These are phyloP conservation scores for Tonatia bakeri DNA, from an alignment of 2,113 vertebrate genomes.

Conservation along the genomic window DNA sequence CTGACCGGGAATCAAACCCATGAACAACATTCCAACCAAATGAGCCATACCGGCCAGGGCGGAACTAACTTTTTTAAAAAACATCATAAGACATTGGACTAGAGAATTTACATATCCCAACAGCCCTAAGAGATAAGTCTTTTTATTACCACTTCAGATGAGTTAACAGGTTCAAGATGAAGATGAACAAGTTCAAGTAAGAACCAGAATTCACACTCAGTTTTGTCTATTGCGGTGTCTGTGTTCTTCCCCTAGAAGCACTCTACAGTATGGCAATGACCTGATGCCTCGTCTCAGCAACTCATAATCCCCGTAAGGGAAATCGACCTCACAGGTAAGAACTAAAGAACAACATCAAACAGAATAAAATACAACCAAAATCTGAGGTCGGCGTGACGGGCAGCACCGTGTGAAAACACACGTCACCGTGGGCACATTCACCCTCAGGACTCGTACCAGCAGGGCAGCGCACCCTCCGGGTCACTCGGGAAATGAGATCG, in stretches of 20 bases:
- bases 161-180: neutral
- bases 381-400: neutral
- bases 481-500: constrained; percentile 59
- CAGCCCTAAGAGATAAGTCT: neutral
- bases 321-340: neutral
- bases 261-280: neutral
- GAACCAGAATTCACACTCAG: neutral
- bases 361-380: neutral
- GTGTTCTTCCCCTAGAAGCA: neutral
- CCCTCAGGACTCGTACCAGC: neutral
- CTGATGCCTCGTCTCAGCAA: neutral
- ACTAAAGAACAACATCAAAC: neutral
- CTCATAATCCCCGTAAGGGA: neutral
- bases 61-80: neutral
- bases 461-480: neutral
- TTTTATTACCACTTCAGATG: neutral
- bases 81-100: neutral
- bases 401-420: neutral
- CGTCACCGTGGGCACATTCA: no score
- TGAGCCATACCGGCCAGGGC: no score
- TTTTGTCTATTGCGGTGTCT: neutral
- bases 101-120: neutral
- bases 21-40: no score
- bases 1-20: no score
- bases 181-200: neutral